Evolutionary conservation across 1,140 invertebrate genomes (phyloP), one percentile per base, ranked within the genome.

Genomic region (Anastrepha obliqua): DNA sequence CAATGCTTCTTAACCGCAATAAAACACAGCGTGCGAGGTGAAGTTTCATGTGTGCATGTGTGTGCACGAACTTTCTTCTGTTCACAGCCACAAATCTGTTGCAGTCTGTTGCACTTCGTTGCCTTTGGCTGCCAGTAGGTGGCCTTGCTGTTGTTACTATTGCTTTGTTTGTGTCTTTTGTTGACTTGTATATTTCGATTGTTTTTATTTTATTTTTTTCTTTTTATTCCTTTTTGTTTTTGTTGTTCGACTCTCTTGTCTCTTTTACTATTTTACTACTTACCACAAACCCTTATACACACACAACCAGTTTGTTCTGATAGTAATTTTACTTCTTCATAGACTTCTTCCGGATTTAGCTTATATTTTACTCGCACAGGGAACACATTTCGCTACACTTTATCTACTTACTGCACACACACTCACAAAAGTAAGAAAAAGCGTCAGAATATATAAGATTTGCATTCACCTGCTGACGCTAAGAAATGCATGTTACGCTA

Each of bases 81-180:
- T 42, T 74, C 44, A 4, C 20, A 81, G 74, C 47, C n/a, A 81
- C 74, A 81, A 81, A 81, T 81, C 74, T 29, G 74, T 81, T 81
- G 74, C 74, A 81, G 74, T 81, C 74, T 81, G 74, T 81, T 81
- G 47, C 74, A 81, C 74, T 55, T 51, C 5, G 64, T 67, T 67
- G 29, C 64, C 64, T 67, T 67, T 67, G 44, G 74, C n/a, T 55
- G 44, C 17, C 74, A 55, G 44, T 81, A 8, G 74, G 1, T 55
- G 51, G 47, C 74, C 74, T 81, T 58, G 51, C 17, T 8, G 11
- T 15, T 2, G 17, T 81, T 5, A 55, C 74, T 55, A 29, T 17
- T 29, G 17, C 17, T 20, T 55, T 55, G 74, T n/a, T 55, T 55
- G 42, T 81, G 55, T 81, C 55, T 44, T 81, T 51, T 81, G 51